These are phyloP conservation scores for Phalanger gymnotis DNA, from an alignment of 2,797 vertebrate genomes.

Conservation along the genomic window DNA sequence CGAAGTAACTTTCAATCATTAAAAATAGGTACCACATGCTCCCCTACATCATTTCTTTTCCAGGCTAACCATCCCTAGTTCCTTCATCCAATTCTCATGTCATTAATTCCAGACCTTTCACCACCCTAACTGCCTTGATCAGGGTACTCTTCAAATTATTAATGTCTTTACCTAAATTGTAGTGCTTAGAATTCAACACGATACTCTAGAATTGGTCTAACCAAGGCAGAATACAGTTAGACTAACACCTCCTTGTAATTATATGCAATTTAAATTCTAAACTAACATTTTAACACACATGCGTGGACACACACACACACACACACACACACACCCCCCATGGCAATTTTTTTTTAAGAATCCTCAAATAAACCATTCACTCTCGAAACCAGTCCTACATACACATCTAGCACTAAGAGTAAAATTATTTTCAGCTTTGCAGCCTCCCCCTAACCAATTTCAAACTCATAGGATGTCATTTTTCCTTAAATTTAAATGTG, in stretches of 20 bases:
- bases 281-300: conserved; percentile 31
- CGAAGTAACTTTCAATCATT: background rate
- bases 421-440: background rate
- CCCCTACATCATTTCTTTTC: background rate
- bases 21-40: background rate
- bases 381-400: background rate
- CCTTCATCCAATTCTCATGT: background rate
- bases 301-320: too few species aligned
- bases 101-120: background rate
- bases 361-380: background rate
- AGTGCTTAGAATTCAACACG: background rate
- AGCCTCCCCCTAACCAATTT: background rate
- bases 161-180: background rate
- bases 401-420: background rate
- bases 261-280: conserved; percentile 42
- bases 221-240: background rate
- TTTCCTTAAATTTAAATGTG: background rate
- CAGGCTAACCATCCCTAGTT: background rate
- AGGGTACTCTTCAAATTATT: background rate
- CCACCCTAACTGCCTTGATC: background rate
- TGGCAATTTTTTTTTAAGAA: conserved; percentile 31
- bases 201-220: background rate
- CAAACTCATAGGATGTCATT: background rate
- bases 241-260: conserved; percentile 26
- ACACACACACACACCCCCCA: background rate